These are phyloP conservation scores for Benitochromis conjunctus DNA, from an alignment of 2,113 vertebrate genomes.

Conservation along the genomic window DNA sequence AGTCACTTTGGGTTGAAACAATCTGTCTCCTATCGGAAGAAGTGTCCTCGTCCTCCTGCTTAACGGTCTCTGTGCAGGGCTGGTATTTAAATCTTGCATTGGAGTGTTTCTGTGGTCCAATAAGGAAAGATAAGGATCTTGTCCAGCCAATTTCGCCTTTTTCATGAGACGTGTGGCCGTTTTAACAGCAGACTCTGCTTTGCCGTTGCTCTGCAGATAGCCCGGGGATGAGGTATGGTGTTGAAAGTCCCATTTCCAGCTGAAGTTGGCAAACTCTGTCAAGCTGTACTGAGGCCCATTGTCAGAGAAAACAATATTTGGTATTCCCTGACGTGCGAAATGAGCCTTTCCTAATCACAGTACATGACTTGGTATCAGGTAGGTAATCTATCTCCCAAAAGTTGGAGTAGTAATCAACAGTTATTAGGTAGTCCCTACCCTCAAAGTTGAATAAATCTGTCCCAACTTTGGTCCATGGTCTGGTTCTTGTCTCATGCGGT, in stretches of 20 bases:
- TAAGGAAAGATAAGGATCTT: not conserved
- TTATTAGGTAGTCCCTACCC: not conserved
- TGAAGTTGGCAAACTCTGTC: not conserved
- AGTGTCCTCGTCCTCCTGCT: not conserved
- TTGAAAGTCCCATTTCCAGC: too few species aligned
- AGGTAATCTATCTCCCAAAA: not conserved
- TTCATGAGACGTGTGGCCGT: not conserved
- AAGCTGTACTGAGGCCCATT: not conserved
- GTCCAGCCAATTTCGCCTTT: not conserved
- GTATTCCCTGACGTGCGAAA: not conserved
- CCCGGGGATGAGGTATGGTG: not conserved
- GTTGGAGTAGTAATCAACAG: not conserved
- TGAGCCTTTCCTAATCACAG: not conserved
- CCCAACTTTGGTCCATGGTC: too few species aligned
- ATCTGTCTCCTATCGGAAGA: not conserved
- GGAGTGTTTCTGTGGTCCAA: not conserved
- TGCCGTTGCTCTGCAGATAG: not conserved
- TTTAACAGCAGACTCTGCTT: not conserved
- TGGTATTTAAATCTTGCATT: not conserved
- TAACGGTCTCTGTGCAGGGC: not conserved
- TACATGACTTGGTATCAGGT: not conserved
- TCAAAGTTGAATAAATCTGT: too few species aligned
- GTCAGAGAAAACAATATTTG: not conserved
- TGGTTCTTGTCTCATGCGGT: too few species aligned
- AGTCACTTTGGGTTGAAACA: rapidly evolving